Evolutionary conservation across 2,113 vertebrate genomes (phyloP).

Genomic region (Tychaedon coryphoeus): DNA sequence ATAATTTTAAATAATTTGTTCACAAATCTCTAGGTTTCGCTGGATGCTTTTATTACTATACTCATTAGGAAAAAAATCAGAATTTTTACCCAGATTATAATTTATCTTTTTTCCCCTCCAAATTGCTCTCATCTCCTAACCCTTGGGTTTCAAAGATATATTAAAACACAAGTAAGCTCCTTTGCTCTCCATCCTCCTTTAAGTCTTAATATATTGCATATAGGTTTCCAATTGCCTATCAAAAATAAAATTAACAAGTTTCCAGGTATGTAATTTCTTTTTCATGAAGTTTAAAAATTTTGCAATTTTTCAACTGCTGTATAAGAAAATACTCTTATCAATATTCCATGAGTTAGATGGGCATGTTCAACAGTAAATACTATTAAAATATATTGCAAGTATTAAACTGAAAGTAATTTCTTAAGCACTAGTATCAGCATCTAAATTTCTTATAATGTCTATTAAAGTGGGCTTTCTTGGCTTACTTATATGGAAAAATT

Average conservation of each 20-base stretch:
- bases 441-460: background rate
- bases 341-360: background rate
- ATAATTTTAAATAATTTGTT: background rate
- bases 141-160: background rate
- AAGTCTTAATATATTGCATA: background rate
- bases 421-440: background rate
- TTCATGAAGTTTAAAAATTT: background rate
- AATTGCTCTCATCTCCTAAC: background rate
- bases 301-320: background rate
- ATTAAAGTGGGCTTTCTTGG: background rate
- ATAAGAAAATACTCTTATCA: background rate
- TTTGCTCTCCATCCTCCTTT: background rate
- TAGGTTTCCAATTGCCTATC: background rate
- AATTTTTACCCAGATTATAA: background rate
- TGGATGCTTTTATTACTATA: background rate
- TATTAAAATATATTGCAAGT: background rate
- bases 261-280: background rate
- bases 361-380: background rate
- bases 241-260: background rate
- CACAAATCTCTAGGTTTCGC: background rate
- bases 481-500: background rate
- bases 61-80: background rate
- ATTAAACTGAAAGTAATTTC: background rate
- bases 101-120: fast-evolving
- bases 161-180: background rate